These are phyloP conservation scores for Sisyra nigra DNA, from an alignment of 2,888 invertebrate genomes.

Conservation along the genomic window DNA sequence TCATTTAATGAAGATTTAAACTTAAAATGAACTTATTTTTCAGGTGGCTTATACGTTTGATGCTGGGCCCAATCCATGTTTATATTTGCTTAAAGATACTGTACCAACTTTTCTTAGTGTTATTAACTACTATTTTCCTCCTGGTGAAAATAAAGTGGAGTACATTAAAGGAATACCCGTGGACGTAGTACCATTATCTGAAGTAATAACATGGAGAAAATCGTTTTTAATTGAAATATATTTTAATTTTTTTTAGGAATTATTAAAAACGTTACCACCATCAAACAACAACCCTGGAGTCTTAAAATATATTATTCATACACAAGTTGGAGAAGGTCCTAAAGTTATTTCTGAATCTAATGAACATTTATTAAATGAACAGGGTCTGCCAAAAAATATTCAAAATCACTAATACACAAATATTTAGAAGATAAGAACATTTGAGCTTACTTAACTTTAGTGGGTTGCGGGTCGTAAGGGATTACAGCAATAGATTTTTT, in stretches of 20 bases:
- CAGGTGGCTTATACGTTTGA: conserved; percentile 93
- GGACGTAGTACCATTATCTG: conserved; percentile 15
- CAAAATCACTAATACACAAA: too few relatives aligned
- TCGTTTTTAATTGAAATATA: conserved; percentile 10
- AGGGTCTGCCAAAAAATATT: conserved; percentile 28
- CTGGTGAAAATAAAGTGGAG: conserved; percentile 26
- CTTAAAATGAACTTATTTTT: conserved; percentile 12
- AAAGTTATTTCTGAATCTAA: conserved; percentile 28
- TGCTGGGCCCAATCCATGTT: conserved; percentile 93
- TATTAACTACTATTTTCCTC: conserved; percentile 57
- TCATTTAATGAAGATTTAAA: background rate
- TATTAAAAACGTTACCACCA: conserved; percentile 11
- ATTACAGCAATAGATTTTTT: too few relatives aligned
- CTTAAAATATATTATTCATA: conserved; percentile 70
- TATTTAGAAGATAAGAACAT: too few relatives aligned
- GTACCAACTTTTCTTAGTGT: conserved; percentile 50
- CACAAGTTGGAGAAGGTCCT: conserved; percentile 70
- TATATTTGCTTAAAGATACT: conserved; percentile 65
- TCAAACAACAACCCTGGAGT: conserved; percentile 27
- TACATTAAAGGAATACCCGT: conserved; percentile 41
- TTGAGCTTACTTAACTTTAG: too few relatives aligned
- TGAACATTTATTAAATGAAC: conserved; percentile 32
- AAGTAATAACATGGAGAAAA: conserved; percentile 18
- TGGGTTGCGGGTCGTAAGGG: too few relatives aligned
- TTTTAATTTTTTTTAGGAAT: conserved; percentile 14